These are phyloP conservation scores for Actinia tenebrosa DNA, from an alignment of 64 coral and sea anemone genomes.

Conservation along the genomic window DNA sequence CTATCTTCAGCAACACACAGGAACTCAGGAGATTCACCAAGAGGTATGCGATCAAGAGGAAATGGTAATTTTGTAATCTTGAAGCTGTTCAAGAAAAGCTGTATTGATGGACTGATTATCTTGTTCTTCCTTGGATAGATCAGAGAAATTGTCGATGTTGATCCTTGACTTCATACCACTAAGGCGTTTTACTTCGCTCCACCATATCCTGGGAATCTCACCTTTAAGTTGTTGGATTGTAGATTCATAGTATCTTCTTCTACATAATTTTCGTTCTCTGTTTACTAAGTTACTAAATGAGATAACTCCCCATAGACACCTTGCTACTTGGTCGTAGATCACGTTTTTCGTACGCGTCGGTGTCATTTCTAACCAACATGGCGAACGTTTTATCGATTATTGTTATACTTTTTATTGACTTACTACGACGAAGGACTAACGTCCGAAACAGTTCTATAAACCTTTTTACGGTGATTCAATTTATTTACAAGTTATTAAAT, in stretches of 20 bases:
- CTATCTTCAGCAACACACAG: background rate
- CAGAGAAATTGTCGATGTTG: conserved; percentile 36
- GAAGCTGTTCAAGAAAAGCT: conserved; percentile 16
- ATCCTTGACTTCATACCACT: conserved; percentile 32
- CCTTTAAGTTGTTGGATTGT: conserved; percentile 10
- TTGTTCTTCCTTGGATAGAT: conserved; percentile 23
- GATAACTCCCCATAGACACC: no score
- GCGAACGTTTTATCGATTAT: no score
- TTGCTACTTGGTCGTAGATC: no score
- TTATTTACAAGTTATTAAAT: no score
- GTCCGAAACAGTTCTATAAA: no score
- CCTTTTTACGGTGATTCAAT: no score
- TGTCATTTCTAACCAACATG: no score
- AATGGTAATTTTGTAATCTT: conserved; percentile 17
- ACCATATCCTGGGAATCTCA: conserved; percentile 7
- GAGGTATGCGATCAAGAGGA: background rate
- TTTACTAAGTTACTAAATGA: background rate
- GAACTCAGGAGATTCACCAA: conserved; percentile 10
- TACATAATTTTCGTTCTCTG: conserved; percentile 5
- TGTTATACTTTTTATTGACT: no score
- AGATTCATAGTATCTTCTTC: background rate
- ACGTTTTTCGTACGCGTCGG: no score
- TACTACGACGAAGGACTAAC: no score
- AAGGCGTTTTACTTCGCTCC: conserved; percentile 24
- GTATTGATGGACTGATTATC: background rate